Conservation (phyloP, 2,888 invertebrate species). For the Drosophila setosimentum region DNA sequence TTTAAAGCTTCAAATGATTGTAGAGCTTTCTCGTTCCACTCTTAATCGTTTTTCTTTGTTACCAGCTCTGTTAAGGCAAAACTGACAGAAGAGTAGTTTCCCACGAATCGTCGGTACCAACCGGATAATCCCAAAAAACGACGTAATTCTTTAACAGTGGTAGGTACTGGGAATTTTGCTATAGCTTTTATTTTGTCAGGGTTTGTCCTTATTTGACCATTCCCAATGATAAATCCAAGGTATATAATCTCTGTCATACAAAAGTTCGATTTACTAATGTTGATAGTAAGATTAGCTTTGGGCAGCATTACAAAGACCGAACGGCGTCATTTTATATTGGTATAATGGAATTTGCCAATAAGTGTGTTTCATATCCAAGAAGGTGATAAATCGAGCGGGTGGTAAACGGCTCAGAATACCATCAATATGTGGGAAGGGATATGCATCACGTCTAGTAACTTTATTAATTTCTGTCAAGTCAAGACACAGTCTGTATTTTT, state of each 20-base stretch:
- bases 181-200: not conserved
- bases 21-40: too few species aligned
- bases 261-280: not conserved
- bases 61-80: not conserved
- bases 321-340: not conserved
- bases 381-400: too few species aligned
- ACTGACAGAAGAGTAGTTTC: not conserved
- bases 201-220: slow-evolving; percentile 9
- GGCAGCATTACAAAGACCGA: not conserved
- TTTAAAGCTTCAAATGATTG: too few species aligned
- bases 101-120: not conserved
- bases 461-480: not conserved
- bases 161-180: not conserved
- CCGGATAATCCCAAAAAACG: not conserved
- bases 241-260: not conserved
- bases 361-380: too few species aligned
- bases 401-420: too few species aligned
- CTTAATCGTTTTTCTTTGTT: not conserved
- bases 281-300: not conserved
- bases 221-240: not conserved
- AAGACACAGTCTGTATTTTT: not conserved
- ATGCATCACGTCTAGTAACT: not conserved
- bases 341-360: not conserved
- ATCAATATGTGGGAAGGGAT: not conserved
- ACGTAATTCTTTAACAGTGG: slow-evolving; percentile 7